Percentiles rank a stretch among this genome's conserved stretches.
These are phyloP conservation scores for Lethrus apterus DNA, from an alignment of 1,140 invertebrate species.

Conservation along the genomic window DNA sequence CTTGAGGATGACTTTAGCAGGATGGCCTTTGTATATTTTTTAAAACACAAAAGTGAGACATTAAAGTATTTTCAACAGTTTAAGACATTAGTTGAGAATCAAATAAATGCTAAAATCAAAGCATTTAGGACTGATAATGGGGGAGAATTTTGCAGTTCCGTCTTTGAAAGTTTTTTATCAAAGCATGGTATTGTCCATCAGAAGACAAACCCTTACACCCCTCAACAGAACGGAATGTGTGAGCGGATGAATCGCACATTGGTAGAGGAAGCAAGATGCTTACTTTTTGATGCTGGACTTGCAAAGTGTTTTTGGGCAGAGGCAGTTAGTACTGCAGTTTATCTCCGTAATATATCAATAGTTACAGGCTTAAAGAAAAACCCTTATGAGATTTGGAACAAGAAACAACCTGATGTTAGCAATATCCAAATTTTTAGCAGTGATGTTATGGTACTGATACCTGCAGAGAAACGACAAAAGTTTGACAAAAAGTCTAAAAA, in stretches of 20 bases:
- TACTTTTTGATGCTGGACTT: constrained; percentile 37
- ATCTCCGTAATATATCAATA: constrained; percentile 38
- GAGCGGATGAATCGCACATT: constrained; percentile 32
- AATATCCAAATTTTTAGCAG: constrained; percentile 41
- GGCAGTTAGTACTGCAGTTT: constrained; percentile 38
- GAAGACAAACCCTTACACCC: constrained; percentile 27
- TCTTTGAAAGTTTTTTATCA: constrained; percentile 17
- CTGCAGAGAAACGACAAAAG: constrained; percentile 37
- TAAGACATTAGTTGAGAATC: constrained; percentile 29
- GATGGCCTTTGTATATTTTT: constrained; percentile 36
- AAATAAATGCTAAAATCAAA: constrained; percentile 30
- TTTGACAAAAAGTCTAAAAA: constrained; percentile 36
- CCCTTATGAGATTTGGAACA: constrained; percentile 39
- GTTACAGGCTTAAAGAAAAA: constrained; percentile 25
- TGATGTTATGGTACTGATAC: constrained; percentile 37
- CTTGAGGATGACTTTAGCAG: constrained; percentile 40
- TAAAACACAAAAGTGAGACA: constrained; percentile 28
- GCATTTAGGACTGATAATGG: constrained; percentile 24
- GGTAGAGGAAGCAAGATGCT: constrained; percentile 19
- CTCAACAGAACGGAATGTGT: constrained; percentile 35
- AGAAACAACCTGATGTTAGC: constrained; percentile 41
- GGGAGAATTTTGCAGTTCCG: constrained; percentile 14
- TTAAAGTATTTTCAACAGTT: constrained; percentile 31
- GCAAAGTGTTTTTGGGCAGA: constrained; percentile 42
- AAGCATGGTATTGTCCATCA: constrained; percentile 13